A percentile compares a stretch with the other conserved stretches of the same genome.
Conservation (phyloP, 2,113 vertebrate genomes). For the Xiphorhynchus elegans region DNA sequence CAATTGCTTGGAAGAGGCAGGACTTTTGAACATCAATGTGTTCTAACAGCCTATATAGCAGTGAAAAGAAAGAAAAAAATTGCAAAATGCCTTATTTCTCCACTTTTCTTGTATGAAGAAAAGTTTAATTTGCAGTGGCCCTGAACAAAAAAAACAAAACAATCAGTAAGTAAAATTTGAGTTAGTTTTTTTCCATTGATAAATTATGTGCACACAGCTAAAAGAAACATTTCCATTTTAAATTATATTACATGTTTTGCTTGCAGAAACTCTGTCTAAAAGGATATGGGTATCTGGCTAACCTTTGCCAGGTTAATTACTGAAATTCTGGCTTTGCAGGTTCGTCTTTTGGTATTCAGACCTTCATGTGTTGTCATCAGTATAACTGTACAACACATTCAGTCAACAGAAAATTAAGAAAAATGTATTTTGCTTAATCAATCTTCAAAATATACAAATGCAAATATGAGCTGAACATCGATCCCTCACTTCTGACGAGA, state of each 20-base stretch:
- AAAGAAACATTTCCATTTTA: background rate
- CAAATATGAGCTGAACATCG: background rate
- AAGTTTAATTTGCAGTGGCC: background rate
- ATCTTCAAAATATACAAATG: background rate
- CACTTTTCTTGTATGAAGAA: background rate
- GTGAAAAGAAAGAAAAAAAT: background rate
- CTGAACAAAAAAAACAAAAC: background rate
- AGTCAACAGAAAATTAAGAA: background rate
- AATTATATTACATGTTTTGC: background rate
- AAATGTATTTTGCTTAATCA: background rate
- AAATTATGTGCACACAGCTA: background rate
- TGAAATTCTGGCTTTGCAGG: background rate
- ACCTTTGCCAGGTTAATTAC: background rate
- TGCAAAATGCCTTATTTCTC: background rate
- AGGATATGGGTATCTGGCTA: background rate
- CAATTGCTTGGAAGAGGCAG: background rate
- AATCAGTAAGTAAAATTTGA: background rate
- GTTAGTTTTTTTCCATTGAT: background rate
- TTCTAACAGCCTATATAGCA: background rate
- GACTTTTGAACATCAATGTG: background rate
- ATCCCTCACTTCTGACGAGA: background rate
- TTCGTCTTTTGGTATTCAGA: background rate
- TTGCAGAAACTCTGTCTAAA: background rate
- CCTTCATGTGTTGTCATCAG: background rate
- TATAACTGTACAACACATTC: background rate